Evolutionary conservation across 1,140 invertebrate species (phyloP), one percentile per base, ranked within the genome.

Genomic region (Papilio aristodemus): DNA sequence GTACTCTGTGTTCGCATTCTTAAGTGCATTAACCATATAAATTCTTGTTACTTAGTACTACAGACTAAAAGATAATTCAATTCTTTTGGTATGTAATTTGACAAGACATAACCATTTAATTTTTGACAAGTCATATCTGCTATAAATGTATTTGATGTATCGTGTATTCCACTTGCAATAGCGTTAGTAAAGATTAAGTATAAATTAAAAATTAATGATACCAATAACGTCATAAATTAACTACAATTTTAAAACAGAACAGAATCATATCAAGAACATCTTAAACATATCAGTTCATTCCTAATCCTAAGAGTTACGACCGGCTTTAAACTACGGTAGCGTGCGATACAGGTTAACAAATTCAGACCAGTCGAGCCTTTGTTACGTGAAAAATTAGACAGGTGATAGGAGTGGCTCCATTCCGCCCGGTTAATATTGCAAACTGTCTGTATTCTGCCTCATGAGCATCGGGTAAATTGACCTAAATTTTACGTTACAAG

Each of bases 321-420:
- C 46, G 46, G 11, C 46, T 46, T 46, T 46, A 46, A 54, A 25
- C 19, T 54, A 22, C 46, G 19, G 46, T 25, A 25, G 38, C 38
- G 27, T 32, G 27, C 27, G 10, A 54, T 54, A 54, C 10, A 10
- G 46, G 46, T 25, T 54, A 54, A 54, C 46, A 54, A 54, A 54
- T 50, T 50, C 19, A 50, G 22, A 11, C 46, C 46, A 54, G 4
- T 62, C 14, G 14, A 14, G 14, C 10, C 59, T 36, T 62, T 10
- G 36, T 62, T 39, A 37, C n/a, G 32, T 19, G 27, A 62, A 62
- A 62, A 62, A 62, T 62, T 62, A 38, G 59, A 62, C 59, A 62
- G 32, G n/a, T 62, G 59, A 62, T 62, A 62, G 59, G 36, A 27
- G 36, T 37, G 36, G 14, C 36, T 62, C 17, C 59, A 62, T 37